Conservation (phyloP, 1,140 invertebrate genomes). For the Bradynema listronoti region DNA sequence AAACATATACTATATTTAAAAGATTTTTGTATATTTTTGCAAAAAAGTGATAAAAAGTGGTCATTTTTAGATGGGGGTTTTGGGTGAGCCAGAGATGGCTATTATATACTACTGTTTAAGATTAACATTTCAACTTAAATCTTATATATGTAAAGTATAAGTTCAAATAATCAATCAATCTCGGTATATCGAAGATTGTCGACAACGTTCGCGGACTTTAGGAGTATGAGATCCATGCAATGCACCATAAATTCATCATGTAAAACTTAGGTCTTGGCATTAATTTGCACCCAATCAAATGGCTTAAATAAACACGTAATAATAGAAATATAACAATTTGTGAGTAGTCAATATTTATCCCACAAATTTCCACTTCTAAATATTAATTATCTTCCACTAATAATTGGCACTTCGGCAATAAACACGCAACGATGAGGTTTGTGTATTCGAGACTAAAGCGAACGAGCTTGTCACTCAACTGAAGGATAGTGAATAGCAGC, state of each 20-base stretch:
- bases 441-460: constrained; percentile 97
- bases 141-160: not conserved
- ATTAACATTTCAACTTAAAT: not conserved
- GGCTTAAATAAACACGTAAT: constrained; percentile 66
- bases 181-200: constrained; percentile 74
- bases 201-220: constrained; percentile 72
- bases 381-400: constrained; percentile 56
- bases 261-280: constrained; percentile 92
- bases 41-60: too few relatives aligned
- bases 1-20: too few relatives aligned
- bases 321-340: not conserved
- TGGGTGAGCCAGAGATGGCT: too few relatives aligned
- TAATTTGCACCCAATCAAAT: constrained; percentile 99
- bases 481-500: constrained; percentile 84
- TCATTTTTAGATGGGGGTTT: too few relatives aligned
- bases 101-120: too few relatives aligned
- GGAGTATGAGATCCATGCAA: constrained; percentile 87
- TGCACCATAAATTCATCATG: constrained; percentile 98
- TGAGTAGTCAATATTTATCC: constrained; percentile 6
- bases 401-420: constrained; percentile 82
- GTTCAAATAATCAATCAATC: constrained; percentile 58
- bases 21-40: too few relatives aligned
- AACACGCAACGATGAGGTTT: constrained; percentile 83
- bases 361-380: constrained; percentile 25
- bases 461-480: constrained; percentile 89